A percentile compares a stretch with the other conserved stretches of the same genome.
phyloP scores from a whole-genome alignment of 1,140 invertebrate genomes.

The Lordiphosa clarofinis region DNA sequence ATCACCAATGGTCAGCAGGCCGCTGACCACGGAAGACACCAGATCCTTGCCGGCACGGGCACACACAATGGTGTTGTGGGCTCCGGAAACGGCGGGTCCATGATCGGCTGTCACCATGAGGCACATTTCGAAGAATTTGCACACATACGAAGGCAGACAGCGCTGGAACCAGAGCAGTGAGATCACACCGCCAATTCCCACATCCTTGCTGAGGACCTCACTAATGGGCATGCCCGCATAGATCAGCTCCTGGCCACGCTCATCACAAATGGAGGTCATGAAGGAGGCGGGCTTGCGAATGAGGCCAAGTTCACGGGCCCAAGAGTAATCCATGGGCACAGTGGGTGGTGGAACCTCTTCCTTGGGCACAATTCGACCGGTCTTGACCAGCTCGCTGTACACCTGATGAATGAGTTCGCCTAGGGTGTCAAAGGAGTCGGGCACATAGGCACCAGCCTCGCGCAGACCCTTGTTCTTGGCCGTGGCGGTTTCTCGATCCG shows the following conservation, averaged over 20 bases:
- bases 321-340: slow-evolving; percentile 99
- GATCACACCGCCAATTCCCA: slow-evolving; percentile 98
- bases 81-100: slow-evolving; percentile 98
- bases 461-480: slow-evolving; percentile 94
- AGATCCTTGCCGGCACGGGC: slow-evolving; percentile 99
- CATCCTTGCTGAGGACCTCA: slow-evolving; percentile 91
- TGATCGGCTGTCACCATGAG: slow-evolving; percentile 99
- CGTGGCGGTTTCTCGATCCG: slow-evolving; percentile 94
- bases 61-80: slow-evolving; percentile 99
- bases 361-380: slow-evolving; percentile 91
- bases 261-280: slow-evolving; percentile 99
- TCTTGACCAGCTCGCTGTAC: slow-evolving; percentile 90
- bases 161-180: slow-evolving; percentile 99
- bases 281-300: slow-evolving; percentile 99
- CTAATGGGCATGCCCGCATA: slow-evolving; percentile 99
- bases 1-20: slow-evolving; percentile 98
- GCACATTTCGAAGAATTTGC: slow-evolving; percentile 99
- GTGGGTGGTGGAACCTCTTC: slow-evolving; percentile 98
- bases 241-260: slow-evolving; percentile 97
- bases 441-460: slow-evolving; percentile 93
- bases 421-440: slow-evolving; percentile 95
- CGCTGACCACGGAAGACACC: slow-evolving; percentile 97
- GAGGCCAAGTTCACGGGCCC: slow-evolving; percentile 98
- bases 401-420: slow-evolving; percentile 85
- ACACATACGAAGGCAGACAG: slow-evolving; percentile 94